These are phyloP conservation scores for Mastacembelus armatus DNA, from an alignment of 2,797 vertebrate species.

Conservation along the genomic window DNA sequence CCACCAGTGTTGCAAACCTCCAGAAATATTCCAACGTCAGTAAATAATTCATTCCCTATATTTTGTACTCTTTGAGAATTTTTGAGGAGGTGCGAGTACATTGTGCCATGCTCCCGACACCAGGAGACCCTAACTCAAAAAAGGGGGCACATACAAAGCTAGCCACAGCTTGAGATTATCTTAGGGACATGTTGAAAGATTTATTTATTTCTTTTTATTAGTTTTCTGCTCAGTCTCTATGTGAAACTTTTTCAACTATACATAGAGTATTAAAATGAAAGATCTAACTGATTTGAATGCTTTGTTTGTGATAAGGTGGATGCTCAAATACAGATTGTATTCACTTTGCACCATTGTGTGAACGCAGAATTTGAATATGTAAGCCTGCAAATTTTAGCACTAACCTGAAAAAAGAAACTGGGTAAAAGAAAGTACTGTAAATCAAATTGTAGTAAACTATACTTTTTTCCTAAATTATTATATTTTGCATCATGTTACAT, in stretches of 20 bases:
- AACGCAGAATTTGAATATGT: not conserved
- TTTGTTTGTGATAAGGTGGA: not conserved
- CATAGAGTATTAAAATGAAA: constrained; percentile 13
- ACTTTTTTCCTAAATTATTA: not conserved
- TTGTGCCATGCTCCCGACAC: constrained; percentile 65
- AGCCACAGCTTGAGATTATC: constrained; percentile 47
- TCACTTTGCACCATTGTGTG: constrained; percentile 1
- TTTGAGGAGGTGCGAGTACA: constrained; percentile 71
- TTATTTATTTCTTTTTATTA: constrained; percentile 12
- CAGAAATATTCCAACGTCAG: constrained; percentile 76
- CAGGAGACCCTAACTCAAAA: constrained; percentile 50
- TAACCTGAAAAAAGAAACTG: not conserved
- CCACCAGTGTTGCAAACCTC: constrained; percentile 76
- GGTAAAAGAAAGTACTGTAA: not conserved
- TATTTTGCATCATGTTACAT: not conserved
- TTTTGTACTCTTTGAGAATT: constrained; percentile 85
- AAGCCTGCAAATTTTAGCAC: not conserved
- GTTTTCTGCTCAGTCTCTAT: not conserved
- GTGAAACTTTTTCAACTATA: constrained; percentile 11
- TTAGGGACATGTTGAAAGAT: constrained; percentile 9
- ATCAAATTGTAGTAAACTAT: not conserved
- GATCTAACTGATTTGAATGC: not conserved
- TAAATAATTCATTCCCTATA: constrained; percentile 87
- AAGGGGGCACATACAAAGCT: constrained; percentile 57
- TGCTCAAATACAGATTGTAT: constrained; percentile 5